phyloP scores from a whole-genome alignment of 2,113 vertebrate genomes.

The Equus quagga region DNA sequence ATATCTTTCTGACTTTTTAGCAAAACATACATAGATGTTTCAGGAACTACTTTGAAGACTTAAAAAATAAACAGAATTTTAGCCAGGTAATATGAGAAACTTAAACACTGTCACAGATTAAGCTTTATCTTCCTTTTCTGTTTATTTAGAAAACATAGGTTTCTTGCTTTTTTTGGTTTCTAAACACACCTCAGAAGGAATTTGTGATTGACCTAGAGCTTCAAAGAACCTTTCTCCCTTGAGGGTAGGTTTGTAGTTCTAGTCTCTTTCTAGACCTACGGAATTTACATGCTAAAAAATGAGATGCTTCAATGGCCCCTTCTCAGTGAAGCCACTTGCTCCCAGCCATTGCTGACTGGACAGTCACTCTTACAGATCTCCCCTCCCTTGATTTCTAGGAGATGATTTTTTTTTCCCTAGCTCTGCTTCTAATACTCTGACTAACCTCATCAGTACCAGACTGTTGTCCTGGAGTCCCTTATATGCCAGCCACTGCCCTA shows the following conservation, averaged over 20 bases:
- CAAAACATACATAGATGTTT: background rate
- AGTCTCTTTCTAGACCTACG: background rate
- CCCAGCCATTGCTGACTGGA: background rate
- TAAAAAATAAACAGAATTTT: constrained; percentile 12
- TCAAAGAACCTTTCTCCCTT: background rate
- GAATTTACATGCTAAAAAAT: background rate
- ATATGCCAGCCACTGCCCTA: background rate
- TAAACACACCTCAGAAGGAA: background rate
- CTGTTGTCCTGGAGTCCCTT: background rate
- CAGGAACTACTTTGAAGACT: background rate
- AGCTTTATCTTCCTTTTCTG: constrained; percentile 1
- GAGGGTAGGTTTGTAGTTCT: background rate
- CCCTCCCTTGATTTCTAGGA: background rate
- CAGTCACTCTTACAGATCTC: background rate
- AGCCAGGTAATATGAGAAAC: background rate
- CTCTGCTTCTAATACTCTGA: background rate
- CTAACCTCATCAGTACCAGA: background rate
- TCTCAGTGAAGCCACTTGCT: background rate
- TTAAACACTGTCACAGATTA: background rate
- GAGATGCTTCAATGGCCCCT: background rate
- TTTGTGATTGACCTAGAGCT: background rate
- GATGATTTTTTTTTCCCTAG: background rate
- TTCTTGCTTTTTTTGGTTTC: background rate
- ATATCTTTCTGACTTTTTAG: background rate
- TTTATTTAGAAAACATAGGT: background rate